These are phyloP conservation scores for Drosophila macrospina DNA, from an alignment of 2,888 invertebrate species.

Conservation along the genomic window DNA sequence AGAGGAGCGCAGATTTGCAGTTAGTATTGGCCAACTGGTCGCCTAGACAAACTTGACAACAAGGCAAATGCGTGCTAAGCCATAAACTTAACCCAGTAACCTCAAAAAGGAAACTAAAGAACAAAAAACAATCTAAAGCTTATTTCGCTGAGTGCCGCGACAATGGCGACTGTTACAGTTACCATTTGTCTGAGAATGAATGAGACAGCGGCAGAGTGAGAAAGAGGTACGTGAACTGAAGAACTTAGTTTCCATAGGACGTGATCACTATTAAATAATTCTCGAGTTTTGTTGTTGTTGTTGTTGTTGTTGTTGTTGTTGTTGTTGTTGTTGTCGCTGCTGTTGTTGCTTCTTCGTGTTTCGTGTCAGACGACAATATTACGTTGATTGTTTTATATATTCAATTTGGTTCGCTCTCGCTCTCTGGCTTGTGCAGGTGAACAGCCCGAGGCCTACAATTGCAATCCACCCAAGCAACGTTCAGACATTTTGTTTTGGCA, in stretches of 20 bases:
- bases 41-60: conserved; percentile 42
- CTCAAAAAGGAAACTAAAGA: conserved; percentile 48
- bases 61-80: conserved; percentile 61
- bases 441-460: conserved; percentile 6
- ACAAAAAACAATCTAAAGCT: conserved; percentile 32
- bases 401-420: conserved; percentile 50
- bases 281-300: conserved; percentile 13
- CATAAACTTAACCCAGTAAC: conserved; percentile 75
- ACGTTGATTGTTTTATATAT: conserved; percentile 69
- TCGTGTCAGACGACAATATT: conserved; percentile 76
- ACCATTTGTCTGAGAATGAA: not conserved
- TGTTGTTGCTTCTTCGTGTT: conserved; percentile 35
- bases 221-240: not conserved
- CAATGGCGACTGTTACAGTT: conserved; percentile 50
- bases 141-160: conserved; percentile 56
- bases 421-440: conserved; percentile 8
- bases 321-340: conserved; percentile 24
- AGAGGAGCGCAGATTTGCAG: conserved; percentile 12
- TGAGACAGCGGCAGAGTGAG: conserved; percentile 2
- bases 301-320: not conserved
- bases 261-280: conserved; percentile 47
- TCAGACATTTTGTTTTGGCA: conserved; percentile 63
- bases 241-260: not conserved
- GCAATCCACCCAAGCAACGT: conserved; percentile 40
- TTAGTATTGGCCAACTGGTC: conserved; percentile 1